Evolutionary conservation across 2,113 vertebrate genomes (phyloP).

Genomic region (Scortum barcoo): DNA sequence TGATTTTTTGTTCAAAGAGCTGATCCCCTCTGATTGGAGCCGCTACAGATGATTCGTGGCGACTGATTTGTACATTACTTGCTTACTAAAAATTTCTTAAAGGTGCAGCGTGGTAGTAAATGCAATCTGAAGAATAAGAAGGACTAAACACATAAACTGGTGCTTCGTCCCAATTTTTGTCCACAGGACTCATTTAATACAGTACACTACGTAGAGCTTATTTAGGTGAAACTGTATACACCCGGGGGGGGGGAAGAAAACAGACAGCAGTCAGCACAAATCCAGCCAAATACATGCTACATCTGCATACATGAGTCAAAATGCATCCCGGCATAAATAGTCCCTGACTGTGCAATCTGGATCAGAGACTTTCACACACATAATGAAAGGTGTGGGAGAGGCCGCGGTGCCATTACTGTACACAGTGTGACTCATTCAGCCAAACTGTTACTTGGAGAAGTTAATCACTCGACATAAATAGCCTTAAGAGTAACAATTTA

Average conservation of each 20-base stretch:
- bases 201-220: neutral
- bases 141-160: neutral
- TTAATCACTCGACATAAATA: constrained; percentile 77
- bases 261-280: constrained; percentile 28
- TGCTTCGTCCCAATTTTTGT: neutral
- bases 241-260: constrained; percentile 12
- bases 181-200: neutral
- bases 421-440: constrained; percentile 48
- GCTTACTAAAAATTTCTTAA: neutral
- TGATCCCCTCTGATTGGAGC: neutral
- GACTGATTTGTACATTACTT: neutral
- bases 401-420: constrained; percentile 36
- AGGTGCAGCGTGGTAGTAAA: too few species aligned
- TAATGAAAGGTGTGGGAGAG: constrained; percentile 45
- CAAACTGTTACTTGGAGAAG: constrained; percentile 48
- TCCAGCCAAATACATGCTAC: constrained; percentile 15
- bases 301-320: constrained; percentile 24
- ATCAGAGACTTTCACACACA: constrained; percentile 19
- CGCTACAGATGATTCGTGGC: neutral
- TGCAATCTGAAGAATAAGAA: neutral
- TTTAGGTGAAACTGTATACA: constrained; percentile 1
- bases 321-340: constrained; percentile 36
- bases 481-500: constrained; percentile 70
- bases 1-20: too few species aligned
- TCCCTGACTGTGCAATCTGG: constrained; percentile 64